These are phyloP conservation scores for Meghimatium bilineatum DNA, from an alignment of 2,888 invertebrate genomes.

Conservation along the genomic window DNA sequence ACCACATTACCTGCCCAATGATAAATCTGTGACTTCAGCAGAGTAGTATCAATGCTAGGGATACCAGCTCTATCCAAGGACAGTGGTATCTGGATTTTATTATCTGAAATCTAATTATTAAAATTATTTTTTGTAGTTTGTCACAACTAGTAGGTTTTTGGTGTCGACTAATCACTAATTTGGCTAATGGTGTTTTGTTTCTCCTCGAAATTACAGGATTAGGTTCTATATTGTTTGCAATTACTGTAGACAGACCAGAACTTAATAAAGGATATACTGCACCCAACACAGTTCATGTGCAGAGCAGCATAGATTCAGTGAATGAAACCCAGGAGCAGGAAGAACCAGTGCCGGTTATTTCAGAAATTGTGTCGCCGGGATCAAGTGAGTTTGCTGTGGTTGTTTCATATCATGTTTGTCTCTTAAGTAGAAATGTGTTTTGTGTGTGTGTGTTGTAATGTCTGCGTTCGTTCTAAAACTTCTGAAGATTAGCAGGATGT, in stretches of 20 bases:
- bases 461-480: no score
- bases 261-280: slow-evolving; percentile 76
- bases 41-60: no score
- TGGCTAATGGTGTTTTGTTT: no score
- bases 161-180: neutral
- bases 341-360: slow-evolving; percentile 71
- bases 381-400: slow-evolving; percentile 29
- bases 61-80: no score
- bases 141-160: neutral
- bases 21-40: no score
- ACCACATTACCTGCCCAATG: no score
- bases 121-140: neutral
- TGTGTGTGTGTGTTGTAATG: no score
- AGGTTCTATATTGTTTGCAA: slow-evolving; percentile 92
- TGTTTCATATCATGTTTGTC: neutral
- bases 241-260: slow-evolving; percentile 90
- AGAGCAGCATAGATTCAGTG: slow-evolving; percentile 79
- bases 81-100: no score
- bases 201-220: slow-evolving; percentile 79
- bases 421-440: neutral
- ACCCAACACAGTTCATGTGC: slow-evolving; percentile 41
- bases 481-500: no score
- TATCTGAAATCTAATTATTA: neutral
- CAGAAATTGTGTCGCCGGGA: slow-evolving; percentile 58
- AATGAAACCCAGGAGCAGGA: slow-evolving; percentile 74